Evolutionary conservation across 2,113 vertebrate species (phyloP).

Genomic region (Mastomys coucha): DNA sequence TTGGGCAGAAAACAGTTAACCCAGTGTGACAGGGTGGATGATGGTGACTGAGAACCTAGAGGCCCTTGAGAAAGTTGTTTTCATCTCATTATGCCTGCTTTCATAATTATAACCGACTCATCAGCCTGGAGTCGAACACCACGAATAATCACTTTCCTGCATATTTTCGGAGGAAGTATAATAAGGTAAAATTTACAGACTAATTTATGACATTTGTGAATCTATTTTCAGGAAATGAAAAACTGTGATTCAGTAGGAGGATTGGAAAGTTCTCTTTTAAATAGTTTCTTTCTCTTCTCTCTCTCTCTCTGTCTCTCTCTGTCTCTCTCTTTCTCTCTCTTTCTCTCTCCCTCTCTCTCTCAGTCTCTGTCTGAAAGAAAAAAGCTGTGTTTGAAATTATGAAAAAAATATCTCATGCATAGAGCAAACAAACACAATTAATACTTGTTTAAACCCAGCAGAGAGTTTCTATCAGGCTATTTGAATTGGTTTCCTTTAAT

Average conservation of each 20-base stretch:
- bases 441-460: neutral
- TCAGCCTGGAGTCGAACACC: slow-evolving; percentile 89
- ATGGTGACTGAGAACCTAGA: slow-evolving; percentile 84
- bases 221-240: slow-evolving; percentile 86
- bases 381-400: slow-evolving; percentile 75
- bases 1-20: slow-evolving; percentile 88
- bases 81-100: slow-evolving; percentile 90
- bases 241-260: slow-evolving; percentile 79
- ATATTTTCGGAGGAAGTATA: slow-evolving; percentile 90
- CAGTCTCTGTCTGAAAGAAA: too few relatives aligned
- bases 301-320: too few relatives aligned
- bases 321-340: slow-evolving; percentile 12
- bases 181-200: slow-evolving; percentile 89
- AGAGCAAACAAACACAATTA: slow-evolving; percentile 32
- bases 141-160: slow-evolving; percentile 90
- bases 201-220: slow-evolving; percentile 90
- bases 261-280: slow-evolving; percentile 83
- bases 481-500: slow-evolving; percentile 11
- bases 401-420: slow-evolving; percentile 49
- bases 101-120: slow-evolving; percentile 91
- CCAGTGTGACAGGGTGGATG: slow-evolving; percentile 78
- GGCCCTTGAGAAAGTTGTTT: slow-evolving; percentile 88
- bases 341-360: slow-evolving; percentile 2
- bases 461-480: neutral
- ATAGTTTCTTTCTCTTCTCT: slow-evolving; percentile 25